Percentiles rank a stretch among this genome's conserved stretches.
These are phyloP conservation scores for Chelonia mydas DNA, from an alignment of 2,797 vertebrate genomes.

Conservation along the genomic window DNA sequence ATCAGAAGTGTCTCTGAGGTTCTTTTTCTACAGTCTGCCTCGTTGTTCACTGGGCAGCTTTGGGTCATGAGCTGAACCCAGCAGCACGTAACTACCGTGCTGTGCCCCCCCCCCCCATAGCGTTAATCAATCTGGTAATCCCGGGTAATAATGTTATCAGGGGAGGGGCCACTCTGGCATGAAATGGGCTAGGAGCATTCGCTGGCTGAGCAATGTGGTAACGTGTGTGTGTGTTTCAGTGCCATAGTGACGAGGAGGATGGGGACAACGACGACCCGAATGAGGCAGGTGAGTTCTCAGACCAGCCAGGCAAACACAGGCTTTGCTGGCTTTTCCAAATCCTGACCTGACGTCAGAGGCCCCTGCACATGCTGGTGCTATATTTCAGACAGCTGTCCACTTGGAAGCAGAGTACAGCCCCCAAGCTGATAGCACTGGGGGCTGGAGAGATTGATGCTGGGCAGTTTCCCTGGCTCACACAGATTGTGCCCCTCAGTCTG, in stretches of 20 bases:
- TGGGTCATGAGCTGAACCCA: background rate
- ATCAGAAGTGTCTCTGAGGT: no score
- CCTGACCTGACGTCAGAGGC: background rate
- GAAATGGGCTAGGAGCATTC: background rate
- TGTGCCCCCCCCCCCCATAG: background rate
- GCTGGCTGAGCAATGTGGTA: background rate
- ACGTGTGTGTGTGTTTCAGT: conserved; percentile 67
- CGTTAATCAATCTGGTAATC: background rate
- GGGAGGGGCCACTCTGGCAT: background rate
- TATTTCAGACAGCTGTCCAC: rapidly evolving
- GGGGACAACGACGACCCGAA: conserved; percentile 73
- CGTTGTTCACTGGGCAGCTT: background rate
- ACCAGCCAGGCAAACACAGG: background rate
- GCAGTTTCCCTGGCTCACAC: background rate
- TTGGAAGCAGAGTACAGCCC: background rate
- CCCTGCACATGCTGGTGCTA: background rate
- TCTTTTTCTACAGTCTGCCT: background rate
- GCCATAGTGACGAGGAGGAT: conserved; percentile 72
- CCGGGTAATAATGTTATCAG: background rate
- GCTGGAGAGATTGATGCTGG: background rate
- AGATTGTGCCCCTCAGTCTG: background rate
- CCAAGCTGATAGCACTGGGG: background rate
- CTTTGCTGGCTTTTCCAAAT: background rate
- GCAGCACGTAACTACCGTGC: background rate
- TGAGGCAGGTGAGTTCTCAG: conserved; percentile 68